phyloP scores from a whole-genome alignment of 2,797 vertebrate species.

The Schizopygopsis malacanthus region DNA sequence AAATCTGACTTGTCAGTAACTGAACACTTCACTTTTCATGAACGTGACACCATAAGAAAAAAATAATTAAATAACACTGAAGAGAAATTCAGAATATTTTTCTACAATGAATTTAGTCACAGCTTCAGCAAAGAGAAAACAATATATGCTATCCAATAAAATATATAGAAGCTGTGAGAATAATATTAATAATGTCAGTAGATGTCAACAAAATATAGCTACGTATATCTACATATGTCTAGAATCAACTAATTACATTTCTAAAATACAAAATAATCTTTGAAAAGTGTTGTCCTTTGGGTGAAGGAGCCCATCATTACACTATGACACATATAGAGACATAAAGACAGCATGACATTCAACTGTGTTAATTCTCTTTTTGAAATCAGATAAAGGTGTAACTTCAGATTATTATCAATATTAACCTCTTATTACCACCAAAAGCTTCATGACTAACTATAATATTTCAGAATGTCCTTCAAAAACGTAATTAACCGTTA shows the following conservation, averaged over 20 bases:
- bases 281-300: background rate
- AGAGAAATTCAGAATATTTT: background rate
- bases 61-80: background rate
- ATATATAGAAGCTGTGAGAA: background rate
- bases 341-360: background rate
- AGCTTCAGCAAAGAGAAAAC: background rate
- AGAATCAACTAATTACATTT: background rate
- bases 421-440: constrained; percentile 7
- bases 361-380: background rate
- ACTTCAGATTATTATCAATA: background rate
- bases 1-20: constrained; percentile 51
- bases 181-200: background rate
- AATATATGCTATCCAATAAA: background rate
- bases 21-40: constrained; percentile 51
- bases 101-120: background rate
- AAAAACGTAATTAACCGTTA: constrained; percentile 49
- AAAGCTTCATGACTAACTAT: constrained; percentile 25
- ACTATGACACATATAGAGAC: background rate
- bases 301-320: background rate
- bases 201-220: background rate
- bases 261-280: background rate
- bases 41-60: constrained; percentile 37
- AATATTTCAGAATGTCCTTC: constrained; percentile 21
- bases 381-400: background rate
- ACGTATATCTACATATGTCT: background rate